These are phyloP conservation scores for Endomychus coccineus DNA, from an alignment of 2,888 invertebrate species.

Conservation along the genomic window DNA sequence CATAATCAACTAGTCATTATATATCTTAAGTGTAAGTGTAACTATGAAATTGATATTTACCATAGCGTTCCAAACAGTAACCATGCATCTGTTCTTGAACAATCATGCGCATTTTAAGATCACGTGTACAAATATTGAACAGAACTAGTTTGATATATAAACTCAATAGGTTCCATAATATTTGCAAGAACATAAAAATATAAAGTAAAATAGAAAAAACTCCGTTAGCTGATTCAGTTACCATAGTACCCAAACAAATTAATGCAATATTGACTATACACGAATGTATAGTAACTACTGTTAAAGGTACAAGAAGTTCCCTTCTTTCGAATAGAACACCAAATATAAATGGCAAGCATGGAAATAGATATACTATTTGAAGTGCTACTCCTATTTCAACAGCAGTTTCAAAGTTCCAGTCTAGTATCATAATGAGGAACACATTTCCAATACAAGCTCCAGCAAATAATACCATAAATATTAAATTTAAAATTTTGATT, in stretches of 20 bases:
- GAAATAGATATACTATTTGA: too few relatives aligned
- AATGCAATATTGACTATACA: conserved; percentile 8
- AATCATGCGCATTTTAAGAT: background rate
- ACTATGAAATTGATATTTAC: conserved; percentile 16
- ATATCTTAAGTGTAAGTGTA: too few relatives aligned
- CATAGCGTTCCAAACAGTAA: conserved; percentile 15
- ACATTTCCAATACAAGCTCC: too few relatives aligned
- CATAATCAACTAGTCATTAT: too few relatives aligned
- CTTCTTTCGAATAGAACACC: conserved; percentile 23
- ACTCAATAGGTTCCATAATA: background rate
- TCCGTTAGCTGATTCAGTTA: too few relatives aligned
- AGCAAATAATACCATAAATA: too few relatives aligned
- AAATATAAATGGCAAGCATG: conserved; percentile 24
- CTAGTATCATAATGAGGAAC: too few relatives aligned
- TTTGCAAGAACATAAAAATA: background rate
- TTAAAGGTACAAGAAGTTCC: conserved; percentile 24
- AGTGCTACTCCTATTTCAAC: too few relatives aligned
- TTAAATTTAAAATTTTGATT: too few relatives aligned
- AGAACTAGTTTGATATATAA: background rate
- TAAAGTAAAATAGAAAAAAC: background rate
- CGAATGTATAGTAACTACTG: conserved; percentile 22
- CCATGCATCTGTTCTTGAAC: background rate
- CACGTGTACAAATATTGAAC: background rate
- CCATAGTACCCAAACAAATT: conserved; percentile 13
- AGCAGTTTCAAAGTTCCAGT: too few relatives aligned